These are phyloP conservation scores for Rhyacophila evoluta DNA, from an alignment of 2,888 invertebrate species.

Conservation along the genomic window DNA sequence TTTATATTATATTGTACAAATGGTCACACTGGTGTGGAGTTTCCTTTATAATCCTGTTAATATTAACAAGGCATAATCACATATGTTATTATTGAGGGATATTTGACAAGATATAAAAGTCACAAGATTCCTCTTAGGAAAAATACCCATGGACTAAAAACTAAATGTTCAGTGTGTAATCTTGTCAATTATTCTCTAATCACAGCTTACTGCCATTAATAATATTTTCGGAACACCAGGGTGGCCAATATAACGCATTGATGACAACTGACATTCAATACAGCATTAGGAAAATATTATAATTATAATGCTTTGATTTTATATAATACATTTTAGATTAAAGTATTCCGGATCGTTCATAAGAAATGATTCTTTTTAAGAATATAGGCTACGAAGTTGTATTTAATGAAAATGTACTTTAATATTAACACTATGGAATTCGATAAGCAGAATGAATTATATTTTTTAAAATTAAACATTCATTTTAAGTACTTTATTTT, in stretches of 20 bases:
- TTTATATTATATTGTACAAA: neutral
- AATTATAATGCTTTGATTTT: neutral
- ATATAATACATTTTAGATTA: neutral
- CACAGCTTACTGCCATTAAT: neutral
- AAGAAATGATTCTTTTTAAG: neutral
- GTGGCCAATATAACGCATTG: neutral
- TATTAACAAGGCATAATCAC: too few species aligned
- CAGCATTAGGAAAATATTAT: neutral
- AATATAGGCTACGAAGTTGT: neutral
- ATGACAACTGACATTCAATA: neutral
- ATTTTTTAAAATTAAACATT: neutral
- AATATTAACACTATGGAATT: neutral
- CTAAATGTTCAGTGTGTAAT: too few species aligned
- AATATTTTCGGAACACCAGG: neutral
- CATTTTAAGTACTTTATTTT: neutral
- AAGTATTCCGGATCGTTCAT: slow-evolving; percentile 10
- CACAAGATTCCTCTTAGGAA: too few species aligned
- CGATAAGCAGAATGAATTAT: neutral
- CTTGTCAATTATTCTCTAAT: too few species aligned
- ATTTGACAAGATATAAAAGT: too few species aligned
- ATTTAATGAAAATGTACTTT: slow-evolving; percentile 4
- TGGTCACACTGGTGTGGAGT: too few species aligned
- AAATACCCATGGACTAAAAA: too few species aligned
- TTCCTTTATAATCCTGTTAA: too few species aligned
- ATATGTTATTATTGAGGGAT: too few species aligned